A percentile compares a stretch with the other conserved stretches of the same genome.
These are phyloP conservation scores for Sesia bembeciformis DNA, from an alignment of 2,888 invertebrate species.

Conservation along the genomic window DNA sequence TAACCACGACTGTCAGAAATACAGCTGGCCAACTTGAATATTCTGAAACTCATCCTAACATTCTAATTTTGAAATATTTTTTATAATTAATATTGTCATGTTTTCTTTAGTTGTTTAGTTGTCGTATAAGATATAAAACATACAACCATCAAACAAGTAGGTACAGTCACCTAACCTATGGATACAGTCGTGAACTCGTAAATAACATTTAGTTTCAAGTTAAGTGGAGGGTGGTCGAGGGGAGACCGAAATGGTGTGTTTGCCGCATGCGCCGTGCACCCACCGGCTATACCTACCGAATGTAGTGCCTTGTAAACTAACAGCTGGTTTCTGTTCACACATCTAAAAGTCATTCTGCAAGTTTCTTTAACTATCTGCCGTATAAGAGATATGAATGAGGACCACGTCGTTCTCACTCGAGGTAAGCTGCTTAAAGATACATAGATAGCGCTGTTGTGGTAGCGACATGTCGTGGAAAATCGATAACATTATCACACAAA, in stretches of 20 bases:
- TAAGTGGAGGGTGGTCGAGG: not conserved
- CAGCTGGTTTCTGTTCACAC: constrained; percentile 11
- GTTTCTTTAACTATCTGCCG: constrained; percentile 50
- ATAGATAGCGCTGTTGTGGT: not conserved
- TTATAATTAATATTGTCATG: too few relatives aligned
- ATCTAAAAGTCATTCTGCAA: constrained; percentile 21
- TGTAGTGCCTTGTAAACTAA: constrained; percentile 12
- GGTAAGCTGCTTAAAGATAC: constrained; percentile 69
- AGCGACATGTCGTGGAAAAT: constrained; percentile 31
- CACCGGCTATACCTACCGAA: constrained; percentile 13
- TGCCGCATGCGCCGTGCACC: constrained; percentile 34
- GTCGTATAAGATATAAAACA: too few relatives aligned
- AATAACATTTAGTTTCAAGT: too few relatives aligned
- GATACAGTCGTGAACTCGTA: too few relatives aligned
- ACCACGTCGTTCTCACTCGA: constrained; percentile 88
- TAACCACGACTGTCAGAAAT: too few relatives aligned
- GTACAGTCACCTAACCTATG: too few relatives aligned
- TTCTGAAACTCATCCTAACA: too few relatives aligned
- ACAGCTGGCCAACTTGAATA: too few relatives aligned
- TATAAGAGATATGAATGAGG: constrained; percentile 89
- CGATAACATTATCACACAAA: constrained; percentile 63
- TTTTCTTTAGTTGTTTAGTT: too few relatives aligned
- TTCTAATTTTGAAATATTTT: too few relatives aligned
- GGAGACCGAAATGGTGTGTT: constrained; percentile 12
- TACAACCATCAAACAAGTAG: too few relatives aligned